Percentiles rank a stretch among this genome's conserved stretches.
phyloP scores from a whole-genome alignment of 2,888 invertebrate genomes.

The Panopea generosa region DNA sequence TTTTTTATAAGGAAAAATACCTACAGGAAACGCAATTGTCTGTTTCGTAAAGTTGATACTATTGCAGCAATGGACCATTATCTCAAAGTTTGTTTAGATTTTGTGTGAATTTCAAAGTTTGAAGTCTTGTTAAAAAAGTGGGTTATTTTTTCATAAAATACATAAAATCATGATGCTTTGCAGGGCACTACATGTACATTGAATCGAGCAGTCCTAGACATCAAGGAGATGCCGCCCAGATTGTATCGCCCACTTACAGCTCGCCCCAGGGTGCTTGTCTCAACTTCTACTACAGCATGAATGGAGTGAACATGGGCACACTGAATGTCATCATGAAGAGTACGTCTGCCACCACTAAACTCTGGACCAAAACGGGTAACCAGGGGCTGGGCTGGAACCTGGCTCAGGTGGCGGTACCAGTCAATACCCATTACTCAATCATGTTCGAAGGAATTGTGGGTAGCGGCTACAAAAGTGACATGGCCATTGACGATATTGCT shows the following conservation, averaged over 20 bases:
- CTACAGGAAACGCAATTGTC: no score
- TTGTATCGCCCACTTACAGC: constrained; percentile 65
- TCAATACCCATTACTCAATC: constrained; percentile 65
- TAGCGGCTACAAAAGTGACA: constrained; percentile 72
- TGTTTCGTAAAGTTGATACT: no score
- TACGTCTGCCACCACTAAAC: constrained; percentile 25
- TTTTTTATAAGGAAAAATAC: no score
- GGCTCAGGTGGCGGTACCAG: constrained; percentile 65
- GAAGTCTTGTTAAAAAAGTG: no score
- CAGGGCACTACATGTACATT: constrained; percentile 80
- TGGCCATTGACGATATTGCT: constrained; percentile 81
- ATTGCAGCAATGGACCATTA: no score
- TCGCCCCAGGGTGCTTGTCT: constrained; percentile 73
- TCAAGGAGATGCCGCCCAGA: constrained; percentile 87
- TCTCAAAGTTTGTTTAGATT: no score
- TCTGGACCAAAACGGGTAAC: constrained; percentile 70
- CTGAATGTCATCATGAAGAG: constrained; percentile 70
- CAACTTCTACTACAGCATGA: constrained; percentile 82
- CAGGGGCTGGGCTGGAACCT: constrained; percentile 72
- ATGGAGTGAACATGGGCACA: constrained; percentile 75
- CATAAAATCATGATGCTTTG: background rate
- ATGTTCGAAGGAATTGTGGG: constrained; percentile 80
- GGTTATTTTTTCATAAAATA: no score
- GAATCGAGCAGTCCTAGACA: constrained; percentile 87
- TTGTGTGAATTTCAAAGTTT: no score